A percentile compares a stretch with the other conserved stretches of the same genome.
Conservation (phyloP, 1,140 invertebrate genomes). For the Solenopsis invicta region DNA sequence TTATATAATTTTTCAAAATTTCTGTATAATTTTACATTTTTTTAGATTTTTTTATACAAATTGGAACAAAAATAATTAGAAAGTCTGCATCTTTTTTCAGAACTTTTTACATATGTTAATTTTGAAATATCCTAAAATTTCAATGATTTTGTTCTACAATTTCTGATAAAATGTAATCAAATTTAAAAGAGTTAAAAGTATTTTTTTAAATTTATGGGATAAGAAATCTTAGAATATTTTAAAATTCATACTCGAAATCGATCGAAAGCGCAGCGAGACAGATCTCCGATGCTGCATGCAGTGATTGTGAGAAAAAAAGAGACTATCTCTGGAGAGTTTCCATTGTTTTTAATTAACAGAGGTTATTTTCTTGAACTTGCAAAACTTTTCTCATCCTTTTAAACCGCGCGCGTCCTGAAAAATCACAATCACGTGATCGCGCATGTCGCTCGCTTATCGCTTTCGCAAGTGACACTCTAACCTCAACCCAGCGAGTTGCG, state of each 20-base stretch:
- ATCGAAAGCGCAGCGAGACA: neutral
- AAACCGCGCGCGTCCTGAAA: neutral
- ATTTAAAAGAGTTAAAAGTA: too few species aligned
- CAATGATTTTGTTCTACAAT: too few species aligned
- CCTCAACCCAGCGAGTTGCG: neutral
- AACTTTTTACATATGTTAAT: too few species aligned
- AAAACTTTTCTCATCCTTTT: neutral
- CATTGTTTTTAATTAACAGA: conserved; percentile 6
- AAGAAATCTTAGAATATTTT: too few species aligned
- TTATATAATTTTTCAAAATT: too few species aligned
- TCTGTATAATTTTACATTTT: too few species aligned
- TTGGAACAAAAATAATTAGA: too few species aligned
- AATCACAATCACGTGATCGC: neutral
- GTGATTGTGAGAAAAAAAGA: neutral
- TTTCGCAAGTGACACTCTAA: conserved; percentile 20
- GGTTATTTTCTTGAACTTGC: conserved; percentile 13
- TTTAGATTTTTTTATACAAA: too few species aligned
- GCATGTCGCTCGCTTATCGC: conserved; percentile 15
- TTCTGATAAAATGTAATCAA: too few species aligned
- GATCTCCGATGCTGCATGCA: neutral
- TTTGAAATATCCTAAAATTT: too few species aligned
- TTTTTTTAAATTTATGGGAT: too few species aligned
- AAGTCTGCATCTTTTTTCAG: too few species aligned
- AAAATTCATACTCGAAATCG: neutral
- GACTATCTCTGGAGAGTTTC: neutral